Evolutionary conservation across 2,113 vertebrate genomes (phyloP), one percentile per base, ranked within the genome.

Genomic region (Clarias macrocephalus): DNA sequence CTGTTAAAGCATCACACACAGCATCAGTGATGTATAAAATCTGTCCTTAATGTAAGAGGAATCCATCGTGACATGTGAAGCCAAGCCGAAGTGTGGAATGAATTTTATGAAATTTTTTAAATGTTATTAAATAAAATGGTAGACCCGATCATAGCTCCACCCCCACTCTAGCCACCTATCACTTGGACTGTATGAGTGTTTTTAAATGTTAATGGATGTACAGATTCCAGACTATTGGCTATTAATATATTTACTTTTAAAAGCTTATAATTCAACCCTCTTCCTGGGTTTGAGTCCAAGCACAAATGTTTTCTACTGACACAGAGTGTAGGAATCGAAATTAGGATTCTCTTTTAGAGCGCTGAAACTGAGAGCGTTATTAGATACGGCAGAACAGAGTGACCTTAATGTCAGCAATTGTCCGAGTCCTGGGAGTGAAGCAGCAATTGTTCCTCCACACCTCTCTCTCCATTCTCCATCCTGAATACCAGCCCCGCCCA

Each of bases 341-440:
- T 21, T 3, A 57, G 25, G 73, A 52, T 56, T 79, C 12, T 28
- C 5, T 42, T 82, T 63, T 42, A 7, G 5, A 25, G 30, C 33
- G 19, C 33, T 48, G 80, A 63, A 82, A 63, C 80, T n/a, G 59
- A 82, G 80, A 63, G 33, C 7, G 80, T 42, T 48, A 82, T 82
- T 12, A n/a, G 80, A 82, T 82, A 62, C 4, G 30, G 28, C 77
- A 57, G 54, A 80, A 80, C 77, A 80, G n/a, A n/a, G 21, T 82
- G 80, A 62, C 30, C 28, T 37, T 23, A 30, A 82, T 3, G 21
- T 63, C 48, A 18, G 48, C 3, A 1, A 79, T 56, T 48, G 52
- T 79, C 52, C 25, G n/a, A 56, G 42, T 77, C 42, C 75, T 77
- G 75, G 75, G 48, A 77, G 23, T n/a, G 42, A 54, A 54, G 48